Base-by-base conservation (phyloP, 2,113 vertebrate species). In the Tretioscincus oriximinensis region DNA sequence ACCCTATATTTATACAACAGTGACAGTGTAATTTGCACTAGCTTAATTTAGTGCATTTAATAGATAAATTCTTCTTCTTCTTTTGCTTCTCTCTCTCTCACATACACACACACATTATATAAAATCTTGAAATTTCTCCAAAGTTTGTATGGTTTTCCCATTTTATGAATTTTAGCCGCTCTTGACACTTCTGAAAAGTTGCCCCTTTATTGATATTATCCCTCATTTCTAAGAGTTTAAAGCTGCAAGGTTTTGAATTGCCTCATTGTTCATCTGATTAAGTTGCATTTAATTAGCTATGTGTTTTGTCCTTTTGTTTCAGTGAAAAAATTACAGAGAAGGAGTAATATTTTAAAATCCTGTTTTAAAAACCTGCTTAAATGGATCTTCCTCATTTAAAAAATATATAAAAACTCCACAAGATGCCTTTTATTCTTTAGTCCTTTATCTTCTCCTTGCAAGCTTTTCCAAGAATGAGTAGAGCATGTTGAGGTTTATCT, bases 401-500 rank as follows among this genome's bases (percentile, higher is more conserved):
- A 93, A 90, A 91, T 90, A 85, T 76, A 93, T 81, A 93, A 94
- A 93, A 95, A 89, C 92, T 91, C 93, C 60, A 76, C n/a, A 88
- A 92, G 91, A 90, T 91, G 90, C 84, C 93, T 94, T 95, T 95
- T 91, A 91, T 93, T 92, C 88, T 64, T 10, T 54, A 29, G 81
- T 68, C 91, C 93, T 95, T 95, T 95, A 95, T 95, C 93, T 95
- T 87, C 89, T 41, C 88, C 88, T 93, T 92, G 81, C 90, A 92
- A 92, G 94, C 93, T 92, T 92, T 82, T 90, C 91, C 0, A 10
- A 90, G 93, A 93, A 90, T 86, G 88, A 94, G 93, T 85, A 84
- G 90, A 83, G 92, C 92, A 84, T 92, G 94, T 94, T 94, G 92
- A 89, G 93, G 93, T 95, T 95, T 95, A 94, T 95, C 93, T 95